phyloP scores from a whole-genome alignment of 2,797 vertebrate genomes.

The Artibeus lituratus region DNA sequence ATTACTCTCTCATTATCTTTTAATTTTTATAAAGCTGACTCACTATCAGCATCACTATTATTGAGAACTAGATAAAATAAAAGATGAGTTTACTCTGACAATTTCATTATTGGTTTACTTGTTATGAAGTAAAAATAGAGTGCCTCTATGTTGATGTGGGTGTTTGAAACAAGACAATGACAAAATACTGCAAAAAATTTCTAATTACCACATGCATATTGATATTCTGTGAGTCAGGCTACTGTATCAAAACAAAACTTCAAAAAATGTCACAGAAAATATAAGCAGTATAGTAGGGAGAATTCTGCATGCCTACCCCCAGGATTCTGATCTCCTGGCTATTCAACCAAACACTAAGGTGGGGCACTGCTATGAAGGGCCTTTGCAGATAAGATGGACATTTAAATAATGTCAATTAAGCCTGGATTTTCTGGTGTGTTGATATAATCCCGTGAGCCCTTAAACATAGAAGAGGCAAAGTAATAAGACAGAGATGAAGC shows the following conservation, averaged over 20 bases:
- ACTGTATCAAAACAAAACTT: background rate
- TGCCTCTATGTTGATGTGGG: background rate
- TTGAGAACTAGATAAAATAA: background rate
- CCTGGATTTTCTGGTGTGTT: background rate
- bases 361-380: background rate
- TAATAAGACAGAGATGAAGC: background rate
- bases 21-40: conserved; percentile 4
- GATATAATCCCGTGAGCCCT: background rate
- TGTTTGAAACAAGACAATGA: background rate
- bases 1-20: background rate
- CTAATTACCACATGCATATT: background rate
- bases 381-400: background rate
- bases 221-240: background rate
- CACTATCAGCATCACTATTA: background rate
- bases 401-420: conserved; percentile 8
- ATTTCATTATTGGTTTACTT: background rate
- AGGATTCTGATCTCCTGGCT: background rate
- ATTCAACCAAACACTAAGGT: background rate
- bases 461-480: background rate
- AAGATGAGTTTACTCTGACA: conserved; percentile 7
- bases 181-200: background rate
- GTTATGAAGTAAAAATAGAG: background rate
- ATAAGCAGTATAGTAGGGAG: background rate
- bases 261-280: background rate
- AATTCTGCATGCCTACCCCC: background rate